Base-by-base conservation (phyloP, 30 jellyfish, hydroid and myxozoan species). In the Hydra vulgaris region DNA sequence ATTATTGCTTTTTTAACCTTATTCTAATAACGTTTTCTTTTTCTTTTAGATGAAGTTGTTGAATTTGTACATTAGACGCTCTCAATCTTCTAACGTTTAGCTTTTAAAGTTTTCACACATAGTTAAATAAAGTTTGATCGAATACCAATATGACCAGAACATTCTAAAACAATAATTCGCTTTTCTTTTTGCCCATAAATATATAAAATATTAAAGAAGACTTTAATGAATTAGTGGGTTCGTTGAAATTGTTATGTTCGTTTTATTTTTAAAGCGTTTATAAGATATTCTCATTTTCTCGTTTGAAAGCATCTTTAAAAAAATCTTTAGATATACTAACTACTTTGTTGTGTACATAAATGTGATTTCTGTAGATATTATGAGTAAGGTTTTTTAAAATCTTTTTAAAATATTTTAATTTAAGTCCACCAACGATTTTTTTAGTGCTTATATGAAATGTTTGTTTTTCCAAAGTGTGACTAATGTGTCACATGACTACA, bases 11-110 rank as follows among this genome's bases (percentile, higher is more conserved):
- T n/a, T n/a, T n/a, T n/a, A n/a, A n/a, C n/a, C n/a, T n/a, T n/a
- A n/a, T n/a, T n/a, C n/a, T n/a, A n/a, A n/a, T n/a, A n/a, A n/a
- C n/a, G n/a, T n/a, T n/a, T n/a, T n/a, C n/a, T 24, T 86, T 77
- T 18, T 18, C 5, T 77, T 91, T 21, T 73, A 91, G 97, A 72
- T 91, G 87, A 86, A 85, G 81, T 86, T 91, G 27, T 80, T 91
- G 83, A 78, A 86, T 23, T 82, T 91, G 56, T 91, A 91, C 95
- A 91, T 91, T 87, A 84, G 87, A 21, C 79, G 97, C 52, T 91
- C 97, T 15, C 97, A 89, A 40, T 68, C 95, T 0, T 24, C 88
- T 74, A 61, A 61, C 53, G 85, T 78, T 76, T 78, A 54, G 56
- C 21, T 54, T 17, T 70, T 8, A 73, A 12, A 40, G 12, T 3